Conservation (phyloP, 2,113 vertebrate species). For the Chaetura pelagica region DNA sequence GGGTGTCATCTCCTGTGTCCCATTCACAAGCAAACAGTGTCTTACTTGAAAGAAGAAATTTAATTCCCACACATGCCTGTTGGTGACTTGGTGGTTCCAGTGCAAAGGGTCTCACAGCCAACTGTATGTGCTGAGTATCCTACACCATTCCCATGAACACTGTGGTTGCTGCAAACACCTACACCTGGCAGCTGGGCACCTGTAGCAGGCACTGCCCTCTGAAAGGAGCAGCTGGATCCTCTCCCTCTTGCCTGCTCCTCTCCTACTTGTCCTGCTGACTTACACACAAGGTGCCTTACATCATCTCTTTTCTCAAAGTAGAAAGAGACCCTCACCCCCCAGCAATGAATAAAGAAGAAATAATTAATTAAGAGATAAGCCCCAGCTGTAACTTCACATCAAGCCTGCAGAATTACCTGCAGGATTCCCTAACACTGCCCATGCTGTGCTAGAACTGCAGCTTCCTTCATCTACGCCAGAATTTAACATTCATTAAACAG, state of each 20-base stretch:
- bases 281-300: fast-evolving
- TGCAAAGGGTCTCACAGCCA: not conserved
- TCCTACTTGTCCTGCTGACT: not conserved
- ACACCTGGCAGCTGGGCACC: not conserved
- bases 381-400: not conserved
- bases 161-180: not conserved
- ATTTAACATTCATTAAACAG: not conserved
- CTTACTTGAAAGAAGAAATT: not conserved
- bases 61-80: not conserved
- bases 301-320: not conserved
- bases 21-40: not conserved
- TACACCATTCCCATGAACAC: not conserved
- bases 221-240: fast-evolving
- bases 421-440: fast-evolving
- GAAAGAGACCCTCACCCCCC: not conserved
- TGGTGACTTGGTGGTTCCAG: fast-evolving
- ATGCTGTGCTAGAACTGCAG: not conserved
- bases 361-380: not conserved
- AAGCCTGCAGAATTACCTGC: not conserved
- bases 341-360: not conserved
- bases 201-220: not conserved
- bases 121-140: not conserved
- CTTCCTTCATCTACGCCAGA: not conserved
- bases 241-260: not conserved
- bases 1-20: not conserved